Evolutionary conservation across 2,797 vertebrate species (phyloP).

Genomic region (Gymnoscopelus braueri): DNA sequence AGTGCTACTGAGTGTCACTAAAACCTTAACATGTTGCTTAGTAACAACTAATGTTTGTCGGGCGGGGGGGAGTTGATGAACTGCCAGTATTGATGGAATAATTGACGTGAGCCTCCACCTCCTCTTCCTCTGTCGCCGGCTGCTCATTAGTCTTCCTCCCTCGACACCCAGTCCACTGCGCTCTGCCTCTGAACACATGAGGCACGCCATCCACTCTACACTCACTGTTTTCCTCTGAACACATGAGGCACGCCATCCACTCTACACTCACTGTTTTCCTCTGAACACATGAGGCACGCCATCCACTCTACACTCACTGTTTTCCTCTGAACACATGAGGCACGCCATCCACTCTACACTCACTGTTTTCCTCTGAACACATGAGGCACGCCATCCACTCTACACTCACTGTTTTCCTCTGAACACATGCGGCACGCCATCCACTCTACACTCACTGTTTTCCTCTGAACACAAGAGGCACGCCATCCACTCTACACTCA

Average conservation of each 20-base stretch:
- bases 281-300: too few relatives aligned
- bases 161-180: conserved; percentile 67
- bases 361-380: too few relatives aligned
- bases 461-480: too few relatives aligned
- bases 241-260: conserved; percentile 67
- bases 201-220: conserved; percentile 70
- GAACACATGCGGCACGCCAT: too few relatives aligned
- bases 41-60: conserved; percentile 70
- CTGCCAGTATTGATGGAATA: conserved; percentile 74
- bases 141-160: conserved; percentile 78
- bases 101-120: conserved; percentile 67
- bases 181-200: conserved; percentile 61
- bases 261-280: conserved; percentile 62
- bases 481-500: too few relatives aligned
- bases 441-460: too few relatives aligned
- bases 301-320: too few relatives aligned
- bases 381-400: too few relatives aligned
- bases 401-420: too few relatives aligned
- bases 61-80: conserved; percentile 69
- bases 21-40: conserved; percentile 57
- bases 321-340: too few relatives aligned
- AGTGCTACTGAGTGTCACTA: conserved; percentile 19
- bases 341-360: too few relatives aligned
- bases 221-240: conserved; percentile 54
- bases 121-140: conserved; percentile 71